Conservation (phyloP, 2,888 invertebrate genomes). For the Trissolcus japonicus region DNA sequence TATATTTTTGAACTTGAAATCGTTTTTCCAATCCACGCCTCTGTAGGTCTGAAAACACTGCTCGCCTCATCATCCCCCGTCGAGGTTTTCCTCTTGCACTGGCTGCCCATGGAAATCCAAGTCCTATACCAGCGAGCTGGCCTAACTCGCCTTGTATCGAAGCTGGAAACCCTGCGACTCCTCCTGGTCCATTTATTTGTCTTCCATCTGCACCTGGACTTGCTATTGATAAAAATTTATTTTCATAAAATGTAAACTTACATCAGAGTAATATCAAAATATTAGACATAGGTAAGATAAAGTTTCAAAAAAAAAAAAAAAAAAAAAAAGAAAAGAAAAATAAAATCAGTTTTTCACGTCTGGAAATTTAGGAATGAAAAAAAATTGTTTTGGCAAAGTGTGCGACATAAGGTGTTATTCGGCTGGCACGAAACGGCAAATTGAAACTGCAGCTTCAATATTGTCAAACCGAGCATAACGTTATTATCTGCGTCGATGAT, state of each 20-base stretch:
- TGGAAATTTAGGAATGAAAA: no score
- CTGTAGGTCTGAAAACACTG: constrained; percentile 97
- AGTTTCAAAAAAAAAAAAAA: no score
- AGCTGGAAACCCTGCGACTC: constrained; percentile 69
- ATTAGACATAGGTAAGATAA: no score
- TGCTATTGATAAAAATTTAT: constrained; percentile 57
- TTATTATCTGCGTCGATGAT: constrained; percentile 73
- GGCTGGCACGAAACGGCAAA: constrained; percentile 68
- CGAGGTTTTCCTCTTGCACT: constrained; percentile 94
- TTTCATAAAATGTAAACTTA: no score
- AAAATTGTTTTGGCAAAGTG: neutral
- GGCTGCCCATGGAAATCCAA: constrained; percentile 91
- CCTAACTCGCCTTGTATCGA: constrained; percentile 70
- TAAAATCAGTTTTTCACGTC: neutral
- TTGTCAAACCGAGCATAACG: constrained; percentile 73
- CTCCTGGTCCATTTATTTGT: constrained; percentile 69
- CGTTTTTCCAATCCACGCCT: constrained; percentile 96
- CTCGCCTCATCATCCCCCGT: constrained; percentile 96
- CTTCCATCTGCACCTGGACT: constrained; percentile 77
- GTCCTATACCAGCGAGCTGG: constrained; percentile 74
- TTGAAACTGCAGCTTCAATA: constrained; percentile 69
- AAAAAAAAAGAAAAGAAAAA: no score
- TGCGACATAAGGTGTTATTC: constrained; percentile 61
- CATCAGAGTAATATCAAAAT: no score
- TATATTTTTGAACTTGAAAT: constrained; percentile 98